Base-by-base conservation (phyloP, 1,140 invertebrate species). In the Frieseomelitta varia region DNA sequence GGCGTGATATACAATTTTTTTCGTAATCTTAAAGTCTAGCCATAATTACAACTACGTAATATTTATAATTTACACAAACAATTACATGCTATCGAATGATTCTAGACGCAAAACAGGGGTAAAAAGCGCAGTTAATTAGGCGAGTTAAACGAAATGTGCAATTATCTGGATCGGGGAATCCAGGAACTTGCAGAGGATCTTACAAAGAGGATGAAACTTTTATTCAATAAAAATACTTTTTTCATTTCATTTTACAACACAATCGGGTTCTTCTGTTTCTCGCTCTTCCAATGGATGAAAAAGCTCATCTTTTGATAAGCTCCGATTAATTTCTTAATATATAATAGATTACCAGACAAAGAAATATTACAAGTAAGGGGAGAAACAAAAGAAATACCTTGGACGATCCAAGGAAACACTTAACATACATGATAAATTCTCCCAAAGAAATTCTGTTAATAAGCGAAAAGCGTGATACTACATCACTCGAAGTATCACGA, bases 81-180 rank as follows among this genome's bases (percentile, higher is more conserved):
- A 75, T 67, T 81, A 83, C 86, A 90, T 90, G 88, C 86, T 86
- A 67, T 68, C 34, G 53, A 81, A n/a, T 0, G 12, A 67, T 58
- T 84, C 65, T 85, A 72, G 24, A 79, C 39, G 56, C 79, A 85
- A 58, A 80, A 85, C 39, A 47, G 30, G 47, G 51, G 12, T 11
- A 30, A 79, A 65, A 87, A 87, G 75, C 83, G 39, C 80, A 84
- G 61, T 51, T 88, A 79, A 73, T 51, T 82, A 76, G 85, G 67
- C 69, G 19, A 65, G 71, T 15, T 67, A 69, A 47, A 88, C 71
- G 84, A 63, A 61, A 77, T 79, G 72, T 85, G 21, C 63, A 84
- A 63, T 79, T 67, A 82, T 55, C 56, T 17, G 68, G 68, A 47
- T 47, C 39, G 39, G 8, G 34, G 69, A 74, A 47, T 51, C 21